Base-by-base conservation (phyloP, 2,888 invertebrate species). In the Campoplex nolae region DNA sequence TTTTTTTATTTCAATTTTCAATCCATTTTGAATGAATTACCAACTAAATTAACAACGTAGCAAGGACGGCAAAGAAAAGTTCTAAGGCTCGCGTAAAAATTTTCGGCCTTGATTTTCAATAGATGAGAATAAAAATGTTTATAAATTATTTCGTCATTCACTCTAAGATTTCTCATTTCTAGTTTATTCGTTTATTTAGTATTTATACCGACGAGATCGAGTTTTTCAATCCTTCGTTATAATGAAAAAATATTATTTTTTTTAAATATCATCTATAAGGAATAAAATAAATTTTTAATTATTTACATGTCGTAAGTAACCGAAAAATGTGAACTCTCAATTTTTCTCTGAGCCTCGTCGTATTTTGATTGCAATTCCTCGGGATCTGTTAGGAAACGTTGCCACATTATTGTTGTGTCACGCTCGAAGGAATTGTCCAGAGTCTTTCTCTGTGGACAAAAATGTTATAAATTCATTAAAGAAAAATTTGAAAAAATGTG, bases 321-420 rank as follows among this genome's bases (percentile, higher is more conserved):
- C 38, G 84, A 85, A 75, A 91, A 91, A 75, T 89, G 88, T 18
- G 85, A 82, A 78, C 88, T 86, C 82, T 91, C 90, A 16, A 90
- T 73, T 76, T 83, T 90, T 71, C 71, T 84, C 79, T 90, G 88
- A n/a, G 91, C 83, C 67, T 92, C 90, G 18, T 92, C 89, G 74
- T 91, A 93, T 76, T 88, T 90, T 3, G 54, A 70, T 86, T 90
- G 89, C 68, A 93, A 86, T 73, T 87, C 88, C 23, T 92, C 90
- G 9, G 93, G 93, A 86, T 93, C 90, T 3, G 90, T 90, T 82
- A 94, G 85, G 85, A 94, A 94, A 84, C 90, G 91, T 83, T 94
- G 94, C 94, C 94, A 94, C 8, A 94, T 86, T 45, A 93, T 91
- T 9, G 85, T 81, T 42, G 90, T 92, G 83, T 93, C 92, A 56